Evolutionary conservation across 2,888 invertebrate species (phyloP), one percentile per base, ranked within the genome.

Genomic region (Corythucha ciliata): DNA sequence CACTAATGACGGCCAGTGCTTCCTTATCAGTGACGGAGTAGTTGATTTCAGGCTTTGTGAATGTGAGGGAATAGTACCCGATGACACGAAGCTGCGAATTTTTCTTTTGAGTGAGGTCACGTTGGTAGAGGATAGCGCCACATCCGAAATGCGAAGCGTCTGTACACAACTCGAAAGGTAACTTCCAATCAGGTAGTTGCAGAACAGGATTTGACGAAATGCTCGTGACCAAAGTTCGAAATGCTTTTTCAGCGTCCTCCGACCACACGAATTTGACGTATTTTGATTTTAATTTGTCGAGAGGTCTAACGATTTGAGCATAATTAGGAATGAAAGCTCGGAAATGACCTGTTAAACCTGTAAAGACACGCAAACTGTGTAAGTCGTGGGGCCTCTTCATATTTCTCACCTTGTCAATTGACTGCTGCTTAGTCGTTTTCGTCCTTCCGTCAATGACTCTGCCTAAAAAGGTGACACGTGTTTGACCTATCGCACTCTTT

Each of bases 21-120:
- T 47, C 47, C 18, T 47, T 47, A 5, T 47, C 40, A 3, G 5
- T 34, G 8, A 47, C 47, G n/a, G 37, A 47, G 25, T 47, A 41
- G 20, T 41, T 41, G 14, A 47, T n/a, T 20, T 44, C 36, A 10
- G 47, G 36, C 21, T 10, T 20, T 4, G 34, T 5, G 10, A 26
- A 47, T 8, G 25, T 24, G 25, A 26, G 25, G 10, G 41, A 41
- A 16, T 41, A 41, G 16, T 41, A 41, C n/a, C 22, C 7, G 12
- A 41, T 41, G 4, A 41, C 41, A 3, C 41, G 22, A 3, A 41
- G 25, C 24, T 41, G 41, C 16, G 6, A 3, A 3, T 8, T 5
- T 37, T 45, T 45, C 3, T 10, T 10, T n/a, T 4, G 3, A 10
- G 4, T 4, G n/a, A 4, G 7, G 4, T 45, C 32, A n/a, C 45